Percentiles rank a stretch among this genome's conserved stretches.
phyloP scores from a whole-genome alignment of 2,888 invertebrate species.

The Gerris lacustris region DNA sequence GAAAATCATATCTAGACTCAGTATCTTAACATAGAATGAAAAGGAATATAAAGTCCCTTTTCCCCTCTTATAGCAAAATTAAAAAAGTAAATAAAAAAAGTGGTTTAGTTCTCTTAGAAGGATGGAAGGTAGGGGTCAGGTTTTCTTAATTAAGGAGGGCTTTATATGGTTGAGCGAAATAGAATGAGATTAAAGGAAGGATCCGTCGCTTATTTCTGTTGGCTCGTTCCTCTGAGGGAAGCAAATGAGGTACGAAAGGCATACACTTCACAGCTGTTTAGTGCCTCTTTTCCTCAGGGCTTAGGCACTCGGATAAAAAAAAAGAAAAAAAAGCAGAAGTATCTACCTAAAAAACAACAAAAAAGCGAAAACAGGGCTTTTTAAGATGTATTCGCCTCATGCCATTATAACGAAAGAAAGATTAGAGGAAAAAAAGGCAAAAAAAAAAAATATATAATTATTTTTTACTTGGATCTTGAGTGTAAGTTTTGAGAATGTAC shows the following conservation, averaged over 20 bases:
- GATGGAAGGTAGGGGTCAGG: background rate
- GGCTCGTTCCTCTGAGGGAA: background rate
- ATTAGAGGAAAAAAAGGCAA: background rate
- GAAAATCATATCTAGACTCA: no score
- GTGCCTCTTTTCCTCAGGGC: background rate
- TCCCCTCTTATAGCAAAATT: no score
- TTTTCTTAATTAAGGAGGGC: constrained; percentile 3
- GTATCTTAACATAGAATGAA: no score
- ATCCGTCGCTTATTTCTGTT: background rate
- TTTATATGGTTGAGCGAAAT: background rate
- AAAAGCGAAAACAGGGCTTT: background rate
- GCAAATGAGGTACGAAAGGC: constrained; percentile 1
- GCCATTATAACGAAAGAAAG: background rate
- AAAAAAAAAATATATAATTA: background rate
- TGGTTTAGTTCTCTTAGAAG: no score
- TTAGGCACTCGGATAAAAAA: no score
- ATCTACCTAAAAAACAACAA: background rate
- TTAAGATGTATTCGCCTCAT: background rate
- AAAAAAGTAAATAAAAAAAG: no score
- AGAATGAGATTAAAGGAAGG: background rate
- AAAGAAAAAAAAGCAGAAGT: no score
- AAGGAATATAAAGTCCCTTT: no score
- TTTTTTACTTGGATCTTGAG: background rate
- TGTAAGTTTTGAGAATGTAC: background rate
- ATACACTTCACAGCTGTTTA: background rate